phyloP scores from a whole-genome alignment of 1,140 invertebrate species.

The Copidosoma floridanum region DNA sequence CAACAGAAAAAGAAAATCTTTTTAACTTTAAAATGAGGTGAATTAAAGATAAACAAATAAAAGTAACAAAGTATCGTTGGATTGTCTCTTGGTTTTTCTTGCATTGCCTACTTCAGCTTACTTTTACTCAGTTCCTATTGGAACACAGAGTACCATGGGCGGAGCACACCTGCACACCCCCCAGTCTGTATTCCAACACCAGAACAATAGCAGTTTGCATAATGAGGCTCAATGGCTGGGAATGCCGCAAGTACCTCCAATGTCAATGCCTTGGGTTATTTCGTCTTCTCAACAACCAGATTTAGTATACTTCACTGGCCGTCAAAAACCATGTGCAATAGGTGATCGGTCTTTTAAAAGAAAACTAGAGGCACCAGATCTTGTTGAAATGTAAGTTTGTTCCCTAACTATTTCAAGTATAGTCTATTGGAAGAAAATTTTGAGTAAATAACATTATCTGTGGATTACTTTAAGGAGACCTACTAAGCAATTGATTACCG shows the following conservation, averaged over 20 bases:
- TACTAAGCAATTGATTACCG: constrained; percentile 75
- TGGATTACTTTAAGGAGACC: constrained; percentile 54
- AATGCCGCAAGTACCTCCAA: constrained; percentile 46
- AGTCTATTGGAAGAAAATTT: too few species aligned
- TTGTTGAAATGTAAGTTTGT: constrained; percentile 41
- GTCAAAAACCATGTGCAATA: constrained; percentile 25
- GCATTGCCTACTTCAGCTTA: constrained; percentile 2
- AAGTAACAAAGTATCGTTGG: constrained; percentile 4
- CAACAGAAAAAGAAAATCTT: not conserved
- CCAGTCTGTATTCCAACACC: constrained; percentile 52
- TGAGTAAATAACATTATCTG: too few species aligned
- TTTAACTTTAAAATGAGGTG: not conserved
- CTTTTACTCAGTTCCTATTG: constrained; percentile 17
- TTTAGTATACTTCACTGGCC: constrained; percentile 45
- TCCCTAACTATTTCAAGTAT: too few species aligned
- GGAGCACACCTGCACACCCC: constrained; percentile 47
- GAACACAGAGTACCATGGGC: constrained; percentile 46
- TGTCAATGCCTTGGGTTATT: constrained; percentile 49
- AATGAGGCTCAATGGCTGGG: constrained; percentile 41
- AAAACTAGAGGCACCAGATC: constrained; percentile 44
- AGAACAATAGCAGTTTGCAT: constrained; percentile 41
- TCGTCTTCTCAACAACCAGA: constrained; percentile 41
- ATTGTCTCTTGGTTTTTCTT: constrained; percentile 14
- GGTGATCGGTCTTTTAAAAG: constrained; percentile 33
- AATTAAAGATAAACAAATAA: too few species aligned